Percentiles rank a stretch among this genome's conserved stretches.
Conservation (phyloP, 2,797 vertebrate species). For the Molossus molossus region DNA sequence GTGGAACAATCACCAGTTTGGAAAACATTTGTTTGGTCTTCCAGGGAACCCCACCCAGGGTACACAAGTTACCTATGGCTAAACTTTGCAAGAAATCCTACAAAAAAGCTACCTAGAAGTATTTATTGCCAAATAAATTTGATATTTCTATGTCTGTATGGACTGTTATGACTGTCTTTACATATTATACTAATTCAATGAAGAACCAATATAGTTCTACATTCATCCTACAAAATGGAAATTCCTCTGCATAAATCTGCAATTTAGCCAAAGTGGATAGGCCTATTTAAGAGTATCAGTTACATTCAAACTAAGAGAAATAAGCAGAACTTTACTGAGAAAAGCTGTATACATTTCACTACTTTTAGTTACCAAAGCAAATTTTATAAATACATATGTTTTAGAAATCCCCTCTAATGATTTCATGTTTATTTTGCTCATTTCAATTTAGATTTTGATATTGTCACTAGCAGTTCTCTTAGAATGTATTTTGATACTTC, state of each 20-base stretch:
- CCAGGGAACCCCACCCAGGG: neutral
- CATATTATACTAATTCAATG: neutral
- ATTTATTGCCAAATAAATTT: neutral
- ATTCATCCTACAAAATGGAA: neutral
- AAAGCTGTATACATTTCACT: neutral
- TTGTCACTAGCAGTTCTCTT: neutral
- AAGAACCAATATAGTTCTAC: neutral
- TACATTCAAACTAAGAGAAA: constrained; percentile 11
- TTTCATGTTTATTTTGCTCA: neutral
- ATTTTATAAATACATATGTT: constrained; percentile 29
- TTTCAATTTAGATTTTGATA: neutral
- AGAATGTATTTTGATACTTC: neutral
- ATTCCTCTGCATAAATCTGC: neutral
- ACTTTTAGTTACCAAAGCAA: neutral
- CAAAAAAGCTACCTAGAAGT: neutral
- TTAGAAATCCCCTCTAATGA: neutral
- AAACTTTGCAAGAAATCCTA: neutral
- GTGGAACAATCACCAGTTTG: neutral
- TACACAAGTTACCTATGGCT: neutral
- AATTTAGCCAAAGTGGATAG: neutral
- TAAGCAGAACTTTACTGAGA: neutral
- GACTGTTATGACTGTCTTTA: neutral
- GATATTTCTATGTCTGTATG: neutral
- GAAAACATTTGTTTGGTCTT: neutral
- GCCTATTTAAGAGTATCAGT: neutral